A percentile compares a stretch with the other conserved stretches of the same genome.
phyloP scores from a whole-genome alignment of 2,113 vertebrate species.

The Oreochromis niloticus region DNA sequence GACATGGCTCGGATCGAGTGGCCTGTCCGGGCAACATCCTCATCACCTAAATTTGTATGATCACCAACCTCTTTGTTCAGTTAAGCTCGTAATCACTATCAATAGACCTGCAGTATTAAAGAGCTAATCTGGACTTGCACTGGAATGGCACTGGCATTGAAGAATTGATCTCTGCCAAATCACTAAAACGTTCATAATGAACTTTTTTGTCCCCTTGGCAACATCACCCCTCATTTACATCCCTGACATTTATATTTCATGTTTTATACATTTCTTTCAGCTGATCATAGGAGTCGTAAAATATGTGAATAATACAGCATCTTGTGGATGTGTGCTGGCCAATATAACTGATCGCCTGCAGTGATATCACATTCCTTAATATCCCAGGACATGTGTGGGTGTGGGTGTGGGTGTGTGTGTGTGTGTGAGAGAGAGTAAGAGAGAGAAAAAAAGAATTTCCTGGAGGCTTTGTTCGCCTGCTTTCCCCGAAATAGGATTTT shows the following conservation, averaged over 20 bases:
- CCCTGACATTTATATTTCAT: constrained; percentile 48
- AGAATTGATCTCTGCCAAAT: constrained; percentile 22
- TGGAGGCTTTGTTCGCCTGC: constrained; percentile 32
- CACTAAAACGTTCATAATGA: constrained; percentile 22
- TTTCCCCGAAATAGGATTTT: constrained; percentile 53
- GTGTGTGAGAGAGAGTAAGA: neutral
- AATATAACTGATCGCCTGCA: constrained; percentile 22
- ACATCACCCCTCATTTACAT: constrained; percentile 11
- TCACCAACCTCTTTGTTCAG: constrained; percentile 15
- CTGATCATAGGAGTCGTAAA: constrained; percentile 23
- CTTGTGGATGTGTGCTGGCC: constrained; percentile 8
- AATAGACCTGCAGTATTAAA: constrained; percentile 17
- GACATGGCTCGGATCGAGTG: neutral
- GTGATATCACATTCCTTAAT: constrained; percentile 31
- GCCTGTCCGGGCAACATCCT: neutral
- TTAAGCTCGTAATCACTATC: constrained; percentile 48
- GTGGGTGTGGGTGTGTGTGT: neutral
- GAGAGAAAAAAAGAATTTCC: neutral
- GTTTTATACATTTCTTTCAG: constrained; percentile 39
- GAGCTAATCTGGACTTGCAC: neutral
- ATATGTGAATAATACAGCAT: constrained; percentile 38
- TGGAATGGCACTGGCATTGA: neutral
- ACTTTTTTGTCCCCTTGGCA: constrained; percentile 26
- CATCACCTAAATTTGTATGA: neutral
- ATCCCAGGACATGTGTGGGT: neutral